Percentiles rank a stretch among this genome's conserved stretches.
These are phyloP conservation scores for Penaeus japonicus DNA, from an alignment of 1,140 invertebrate genomes.

Conservation along the genomic window DNA sequence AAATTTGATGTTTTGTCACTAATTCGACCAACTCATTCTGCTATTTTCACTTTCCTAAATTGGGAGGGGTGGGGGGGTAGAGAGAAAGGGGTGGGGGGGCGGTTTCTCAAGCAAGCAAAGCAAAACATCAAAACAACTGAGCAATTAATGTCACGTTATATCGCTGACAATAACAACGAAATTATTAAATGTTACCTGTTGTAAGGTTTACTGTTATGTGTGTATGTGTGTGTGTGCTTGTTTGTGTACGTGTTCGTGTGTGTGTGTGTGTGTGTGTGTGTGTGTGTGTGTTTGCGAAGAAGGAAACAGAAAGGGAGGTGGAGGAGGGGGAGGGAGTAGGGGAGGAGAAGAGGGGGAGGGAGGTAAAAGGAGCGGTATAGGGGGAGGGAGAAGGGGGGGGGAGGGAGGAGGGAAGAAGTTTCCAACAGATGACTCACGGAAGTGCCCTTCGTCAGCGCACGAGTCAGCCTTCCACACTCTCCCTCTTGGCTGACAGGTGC, in stretches of 20 bases:
- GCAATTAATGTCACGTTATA: too few species aligned
- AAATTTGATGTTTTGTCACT: too few species aligned
- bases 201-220: neutral
- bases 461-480: neutral
- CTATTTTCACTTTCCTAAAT: too few species aligned
- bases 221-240: slow-evolving; percentile 18
- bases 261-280: neutral
- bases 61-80: too few species aligned
- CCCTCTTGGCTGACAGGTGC: too few species aligned
- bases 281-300: neutral
- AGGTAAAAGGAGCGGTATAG: neutral
- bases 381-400: neutral
- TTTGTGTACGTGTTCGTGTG: neutral
- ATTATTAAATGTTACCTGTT: too few species aligned
- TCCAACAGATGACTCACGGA: neutral
- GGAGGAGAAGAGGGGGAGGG: neutral
- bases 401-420: neutral
- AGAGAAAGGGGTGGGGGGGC: neutral
- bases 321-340: neutral
- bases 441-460: neutral
- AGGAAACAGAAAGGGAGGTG: neutral
- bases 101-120: too few species aligned
- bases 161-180: too few species aligned
- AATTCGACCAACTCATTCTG: too few species aligned
- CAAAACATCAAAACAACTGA: too few species aligned